Evolutionary conservation across 2,888 invertebrate genomes (phyloP).

Genomic region (Altica lythri): DNA sequence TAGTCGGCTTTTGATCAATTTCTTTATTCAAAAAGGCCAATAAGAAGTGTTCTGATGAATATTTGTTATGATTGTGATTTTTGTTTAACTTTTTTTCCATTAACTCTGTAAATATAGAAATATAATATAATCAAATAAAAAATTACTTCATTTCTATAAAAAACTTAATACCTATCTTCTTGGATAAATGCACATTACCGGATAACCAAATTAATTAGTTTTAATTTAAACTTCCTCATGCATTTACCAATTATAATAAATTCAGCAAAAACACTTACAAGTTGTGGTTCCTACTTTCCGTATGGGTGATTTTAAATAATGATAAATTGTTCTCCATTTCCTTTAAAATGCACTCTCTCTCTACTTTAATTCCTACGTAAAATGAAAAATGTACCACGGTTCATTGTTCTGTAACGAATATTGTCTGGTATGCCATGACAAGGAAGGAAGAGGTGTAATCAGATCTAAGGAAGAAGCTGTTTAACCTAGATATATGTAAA

Average conservation of each 20-base stretch:
- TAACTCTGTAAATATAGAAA: too few species aligned
- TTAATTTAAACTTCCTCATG: too few species aligned
- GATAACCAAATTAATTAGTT: too few species aligned
- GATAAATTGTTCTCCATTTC: conserved; percentile 23
- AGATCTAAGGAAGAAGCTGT: not conserved
- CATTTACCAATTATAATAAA: not conserved
- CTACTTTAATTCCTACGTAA: not conserved
- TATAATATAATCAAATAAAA: too few species aligned
- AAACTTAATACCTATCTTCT: too few species aligned
- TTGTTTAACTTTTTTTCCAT: too few species aligned
- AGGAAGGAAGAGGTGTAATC: conserved; percentile 1
- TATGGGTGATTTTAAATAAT: conserved; percentile 31
- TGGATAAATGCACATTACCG: too few species aligned
- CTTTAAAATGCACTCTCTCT: not conserved
- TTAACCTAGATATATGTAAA: not conserved
- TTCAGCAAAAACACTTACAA: not conserved
- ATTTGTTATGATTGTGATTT: too few species aligned
- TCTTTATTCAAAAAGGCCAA: too few species aligned
- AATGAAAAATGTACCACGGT: not conserved
- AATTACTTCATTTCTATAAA: too few species aligned
- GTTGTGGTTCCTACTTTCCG: conserved; percentile 22
- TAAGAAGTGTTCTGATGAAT: too few species aligned
- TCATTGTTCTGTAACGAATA: conserved; percentile 8
- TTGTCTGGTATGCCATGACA: not conserved
- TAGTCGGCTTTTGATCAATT: too few species aligned